Conservation (phyloP, 2,113 vertebrate species). For the Hiodon tergisus region DNA sequence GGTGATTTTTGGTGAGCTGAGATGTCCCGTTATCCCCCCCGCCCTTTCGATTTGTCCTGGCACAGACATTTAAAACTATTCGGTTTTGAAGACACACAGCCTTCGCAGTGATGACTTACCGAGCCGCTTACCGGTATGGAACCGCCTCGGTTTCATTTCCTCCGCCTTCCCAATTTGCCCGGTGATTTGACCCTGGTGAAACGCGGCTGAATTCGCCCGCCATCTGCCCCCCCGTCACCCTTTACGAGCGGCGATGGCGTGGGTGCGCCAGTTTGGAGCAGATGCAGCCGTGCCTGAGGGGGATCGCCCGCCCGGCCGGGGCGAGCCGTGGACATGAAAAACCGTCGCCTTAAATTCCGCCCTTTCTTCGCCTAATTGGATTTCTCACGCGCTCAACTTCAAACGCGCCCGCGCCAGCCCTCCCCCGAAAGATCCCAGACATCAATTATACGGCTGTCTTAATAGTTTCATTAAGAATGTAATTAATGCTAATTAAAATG, state of each 20-base stretch:
- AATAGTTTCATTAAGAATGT: constrained; percentile 69
- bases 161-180: too few species aligned
- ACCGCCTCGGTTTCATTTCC: too few species aligned
- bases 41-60: too few species aligned
- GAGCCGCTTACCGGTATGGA: too few species aligned
- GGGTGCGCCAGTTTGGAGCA: constrained; percentile 39
- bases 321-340: constrained; percentile 47
- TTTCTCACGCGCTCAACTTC: constrained; percentile 68
- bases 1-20: too few species aligned
- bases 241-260: not conserved
- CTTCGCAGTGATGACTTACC: too few species aligned
- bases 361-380: constrained; percentile 64
- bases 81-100: too few species aligned
- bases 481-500: constrained; percentile 73
- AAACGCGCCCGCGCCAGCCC: constrained; percentile 46
- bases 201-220: too few species aligned
- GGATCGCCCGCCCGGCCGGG: constrained; percentile 24
- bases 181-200: too few species aligned
- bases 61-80: too few species aligned
- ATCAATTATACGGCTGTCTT: constrained; percentile 57
- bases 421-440: constrained; percentile 47
- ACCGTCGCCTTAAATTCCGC: constrained; percentile 47
- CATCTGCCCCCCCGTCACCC: too few species aligned
- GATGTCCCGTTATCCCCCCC: too few species aligned
- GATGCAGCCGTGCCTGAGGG: constrained; percentile 36